Conservation (phyloP, 2,113 vertebrate genomes). For the Emydura subglobosa region DNA sequence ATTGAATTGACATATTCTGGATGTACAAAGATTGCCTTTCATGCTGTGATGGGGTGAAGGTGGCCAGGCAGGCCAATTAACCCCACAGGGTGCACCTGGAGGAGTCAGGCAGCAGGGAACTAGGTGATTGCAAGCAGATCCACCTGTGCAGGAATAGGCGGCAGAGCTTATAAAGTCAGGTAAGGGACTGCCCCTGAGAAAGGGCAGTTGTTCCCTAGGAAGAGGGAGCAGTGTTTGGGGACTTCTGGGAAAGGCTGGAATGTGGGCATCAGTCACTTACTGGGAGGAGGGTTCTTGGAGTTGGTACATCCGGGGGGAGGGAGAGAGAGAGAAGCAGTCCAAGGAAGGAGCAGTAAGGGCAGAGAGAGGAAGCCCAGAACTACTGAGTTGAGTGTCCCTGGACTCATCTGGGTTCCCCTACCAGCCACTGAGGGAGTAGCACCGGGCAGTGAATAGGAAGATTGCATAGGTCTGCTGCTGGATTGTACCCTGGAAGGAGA, state of each 20-base stretch:
- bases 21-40: background rate
- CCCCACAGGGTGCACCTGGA: background rate
- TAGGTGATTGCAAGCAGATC: background rate
- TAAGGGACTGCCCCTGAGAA: background rate
- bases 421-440: background rate
- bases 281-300: background rate
- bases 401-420: background rate
- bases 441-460: background rate
- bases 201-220: background rate
- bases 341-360: no score
- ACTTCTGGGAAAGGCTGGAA: background rate
- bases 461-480: background rate
- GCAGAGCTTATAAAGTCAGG: background rate
- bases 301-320: background rate
- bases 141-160: background rate
- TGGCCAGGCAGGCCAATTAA: background rate
- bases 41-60: background rate
- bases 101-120: background rate
- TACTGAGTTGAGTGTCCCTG: background rate
- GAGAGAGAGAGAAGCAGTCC: background rate
- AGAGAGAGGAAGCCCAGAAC: background rate
- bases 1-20: background rate
- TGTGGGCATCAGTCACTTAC: background rate
- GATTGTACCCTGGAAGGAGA: background rate
- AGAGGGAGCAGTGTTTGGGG: background rate